phyloP scores from a whole-genome alignment of 2,888 invertebrate genomes.

The Lasioglossum leucozonium region DNA sequence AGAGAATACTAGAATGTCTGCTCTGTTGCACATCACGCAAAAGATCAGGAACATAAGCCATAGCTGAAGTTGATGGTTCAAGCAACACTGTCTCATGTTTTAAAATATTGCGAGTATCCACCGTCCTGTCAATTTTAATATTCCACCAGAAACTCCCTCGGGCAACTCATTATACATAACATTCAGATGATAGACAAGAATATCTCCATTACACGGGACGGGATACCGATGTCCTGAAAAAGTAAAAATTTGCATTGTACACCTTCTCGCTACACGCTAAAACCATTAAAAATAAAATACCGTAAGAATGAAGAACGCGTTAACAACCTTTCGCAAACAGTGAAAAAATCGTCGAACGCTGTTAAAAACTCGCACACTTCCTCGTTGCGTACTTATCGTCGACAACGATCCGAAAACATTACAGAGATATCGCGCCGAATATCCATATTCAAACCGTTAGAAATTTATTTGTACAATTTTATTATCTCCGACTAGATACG shows the following conservation, averaged over 20 bases:
- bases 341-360: not conserved
- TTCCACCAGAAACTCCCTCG: slow-evolving; percentile 26
- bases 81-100: slow-evolving; percentile 77
- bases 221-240: slow-evolving; percentile 38
- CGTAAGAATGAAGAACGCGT: not conserved
- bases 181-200: slow-evolving; percentile 30
- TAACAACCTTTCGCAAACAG: not conserved
- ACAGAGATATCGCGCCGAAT: not conserved
- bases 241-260: not conserved
- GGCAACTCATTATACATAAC: slow-evolving; percentile 60
- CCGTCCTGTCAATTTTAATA: slow-evolving; percentile 64
- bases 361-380: not conserved
- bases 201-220: slow-evolving; percentile 23
- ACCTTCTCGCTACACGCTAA: too few species aligned
- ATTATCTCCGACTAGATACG: not conserved
- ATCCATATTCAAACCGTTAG: not conserved
- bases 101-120: slow-evolving; percentile 44
- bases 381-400: slow-evolving; percentile 1
- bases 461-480: slow-evolving; percentile 8
- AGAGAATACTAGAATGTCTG: slow-evolving; percentile 82
- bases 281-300: not conserved
- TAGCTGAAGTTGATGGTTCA: slow-evolving; percentile 71
- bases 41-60: slow-evolving; percentile 76
- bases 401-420: not conserved
- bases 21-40: slow-evolving; percentile 71